Base-by-base conservation (phyloP, 2,113 vertebrate species). In the Bufo gargarizans region DNA sequence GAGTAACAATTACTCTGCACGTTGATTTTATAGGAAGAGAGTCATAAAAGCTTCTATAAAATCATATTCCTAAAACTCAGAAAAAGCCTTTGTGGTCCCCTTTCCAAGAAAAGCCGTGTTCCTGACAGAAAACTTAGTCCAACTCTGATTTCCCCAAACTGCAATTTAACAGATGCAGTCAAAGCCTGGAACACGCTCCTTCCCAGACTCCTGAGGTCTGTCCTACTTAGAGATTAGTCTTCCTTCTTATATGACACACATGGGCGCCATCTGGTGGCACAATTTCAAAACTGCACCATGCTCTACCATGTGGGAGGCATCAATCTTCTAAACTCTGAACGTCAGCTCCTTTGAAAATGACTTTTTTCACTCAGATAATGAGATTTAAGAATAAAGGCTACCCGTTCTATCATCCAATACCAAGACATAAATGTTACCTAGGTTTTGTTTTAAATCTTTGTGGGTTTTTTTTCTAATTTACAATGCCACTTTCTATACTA, bases 231-330 rank as follows among this genome's bases (percentile, higher is more conserved):
- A n/a, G 47, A 12, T 50, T 33, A 17, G 17, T 71, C 22, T 33
- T 3, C 2, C 17, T 69, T 67, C 49, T 71, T 50, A 45, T 50
- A 20, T 17, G 22, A 47, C n/a, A 58, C 43, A 22, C n/a, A 20
- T 8, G 86, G 45, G 69, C 80, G 22, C 86, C 86, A 76, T 83
- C 86, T 88, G 82, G 69, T 22, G 86, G 86, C 14, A 1, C 1
- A 6, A 47, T 47, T 7, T 45, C 14, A 17, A 74, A 74, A 74
- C 3, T 17, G 16, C 16, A 47, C 0, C 71, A 47, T 74, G 45
- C 1, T 8, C 71, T 6, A 10, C 10, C 1, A 0, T 33, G 2
- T 4, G n/a, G 2, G 65, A 2, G 0, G 4, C 12, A 16, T 69
- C 14, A 61, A 14, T 4, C 17, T 61, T 17, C 58, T 4, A 4